Base-by-base conservation (phyloP, 2,888 invertebrate genomes). In the Habrosyne pyritoides region DNA sequence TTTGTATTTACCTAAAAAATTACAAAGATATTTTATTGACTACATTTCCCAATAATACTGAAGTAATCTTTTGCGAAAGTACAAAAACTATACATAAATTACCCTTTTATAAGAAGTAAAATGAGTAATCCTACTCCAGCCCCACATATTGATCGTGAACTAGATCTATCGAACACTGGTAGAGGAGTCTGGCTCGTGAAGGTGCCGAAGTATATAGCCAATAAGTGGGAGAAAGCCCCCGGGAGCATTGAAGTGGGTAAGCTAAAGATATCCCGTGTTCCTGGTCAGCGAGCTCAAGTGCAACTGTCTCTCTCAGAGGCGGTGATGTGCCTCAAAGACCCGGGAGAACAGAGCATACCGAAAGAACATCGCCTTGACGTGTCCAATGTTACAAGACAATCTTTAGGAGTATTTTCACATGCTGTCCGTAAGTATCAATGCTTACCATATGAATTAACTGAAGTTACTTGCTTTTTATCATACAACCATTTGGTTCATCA, bases 181-280 rank as follows among this genome's bases (percentile, higher is more conserved):
- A 94, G 98, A 73, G 98, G 98, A 59, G 98, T 99, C 10, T 99
- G 99, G 99, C 94, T 99, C 7, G 99, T 99, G 0, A 99, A 99
- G 91, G 96, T 96, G 10, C 99, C 99, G 0, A 99, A 99, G 91
- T 99, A 99, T 85, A 96, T 99, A 70, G 97, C 98, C 5, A 97
- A 97, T 74, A 96, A 97, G 93, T 99, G 99, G 99, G 97, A 98
- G 80, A 97, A 97, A 82, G 96, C 97, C 8, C 95, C 96, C n/a
- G 96, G 97, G 47, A 97, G 97, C 79, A 95, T 97, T 77, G 98
- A 98, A 93, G 98, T 99, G 48, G 99, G 98, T 12, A 98, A 98
- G 87, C 91, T 99, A 54, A 96, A 96, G 79, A 99, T 99, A 75
- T 94, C 95, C 28, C 96, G 97, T 89, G 95, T 93, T 52, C 94